Conservation (phyloP, 2,888 invertebrate genomes). For the Nomada hirtipes region DNA sequence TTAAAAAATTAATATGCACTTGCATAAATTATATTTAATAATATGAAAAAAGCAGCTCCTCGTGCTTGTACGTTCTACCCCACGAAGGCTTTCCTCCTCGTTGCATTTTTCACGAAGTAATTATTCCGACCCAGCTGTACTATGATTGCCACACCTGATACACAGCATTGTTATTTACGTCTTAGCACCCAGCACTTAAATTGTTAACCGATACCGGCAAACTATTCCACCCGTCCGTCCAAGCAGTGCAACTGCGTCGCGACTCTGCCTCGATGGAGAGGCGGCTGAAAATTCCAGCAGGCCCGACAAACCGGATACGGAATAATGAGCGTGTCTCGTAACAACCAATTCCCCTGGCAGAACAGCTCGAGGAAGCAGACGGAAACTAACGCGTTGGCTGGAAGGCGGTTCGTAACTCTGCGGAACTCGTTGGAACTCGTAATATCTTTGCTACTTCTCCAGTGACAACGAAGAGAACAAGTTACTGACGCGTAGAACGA, state of each 20-base stretch:
- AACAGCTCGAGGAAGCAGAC: slow-evolving; percentile 58
- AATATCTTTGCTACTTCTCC: slow-evolving; percentile 72
- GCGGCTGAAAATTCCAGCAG: slow-evolving; percentile 44
- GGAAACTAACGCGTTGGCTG: slow-evolving; percentile 60
- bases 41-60: no score
- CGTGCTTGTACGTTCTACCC: no score
- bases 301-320: slow-evolving; percentile 44
- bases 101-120: no score
- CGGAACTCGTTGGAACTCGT: slow-evolving; percentile 74
- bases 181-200: no score
- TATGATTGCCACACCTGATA: no score
- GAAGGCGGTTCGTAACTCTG: slow-evolving; percentile 68
- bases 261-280: not conserved
- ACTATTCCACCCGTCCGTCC: no score
- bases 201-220: no score
- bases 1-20: no score
- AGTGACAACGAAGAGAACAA: slow-evolving; percentile 64
- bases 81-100: no score
- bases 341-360: slow-evolving; percentile 67
- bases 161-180: no score
- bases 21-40: no score
- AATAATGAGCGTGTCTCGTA: slow-evolving; percentile 66
- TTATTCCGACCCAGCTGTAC: no score
- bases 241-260: not conserved
- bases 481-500: slow-evolving; percentile 53